Evolutionary conservation across 2,888 invertebrate genomes (phyloP), one percentile per base, ranked within the genome.

Genomic region (Nomada hirtipes): DNA sequence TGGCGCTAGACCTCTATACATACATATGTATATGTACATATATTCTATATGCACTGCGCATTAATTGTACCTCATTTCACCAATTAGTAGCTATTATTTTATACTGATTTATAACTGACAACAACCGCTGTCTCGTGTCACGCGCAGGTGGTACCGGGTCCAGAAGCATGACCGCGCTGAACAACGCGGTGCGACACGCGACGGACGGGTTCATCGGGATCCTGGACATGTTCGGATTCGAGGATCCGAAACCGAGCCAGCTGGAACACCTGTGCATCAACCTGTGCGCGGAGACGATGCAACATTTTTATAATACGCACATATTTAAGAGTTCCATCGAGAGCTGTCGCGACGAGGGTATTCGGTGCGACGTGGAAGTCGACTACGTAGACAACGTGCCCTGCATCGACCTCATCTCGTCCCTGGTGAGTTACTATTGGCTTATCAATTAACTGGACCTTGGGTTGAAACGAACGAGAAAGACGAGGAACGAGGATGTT

Each of bases 221-320:
- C 91, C 95, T 99, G 75, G 98, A 99, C 94, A 98, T 99, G 98
- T 98, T 98, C 94, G 98, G 98, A 7, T 98, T 98, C 94, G 98
- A 98, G 94, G 98, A 98, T 93, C 97, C 97, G 47, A 97, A 97
- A 94, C 98, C 98, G 1, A 97, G 97, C 90, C 97, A 98, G 88
- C 95, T 99, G 89, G 98, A 99, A 94, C 98, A 98, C 93, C 95
- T 99, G 79, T 98, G 98, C 94, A 98, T 98, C 90, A 99, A 99
- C 94, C 95, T 99, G 82, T 98, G 98, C 94, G 98, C 98, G 0
- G 99, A 99, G 95, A 98, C 98, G 50, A 98, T 99, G 98, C 98
- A 99, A 94, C 98, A 98, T 94, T 98, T 98, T 94, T 99, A 98
- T 95, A 99, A 98, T 94, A 98, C 98, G 72, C 98, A 98, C 94